A percentile compares a stretch with the other conserved stretches of the same genome.
Evolutionary conservation across 2,113 vertebrate species (phyloP).

Genomic region (Grantiella picta): DNA sequence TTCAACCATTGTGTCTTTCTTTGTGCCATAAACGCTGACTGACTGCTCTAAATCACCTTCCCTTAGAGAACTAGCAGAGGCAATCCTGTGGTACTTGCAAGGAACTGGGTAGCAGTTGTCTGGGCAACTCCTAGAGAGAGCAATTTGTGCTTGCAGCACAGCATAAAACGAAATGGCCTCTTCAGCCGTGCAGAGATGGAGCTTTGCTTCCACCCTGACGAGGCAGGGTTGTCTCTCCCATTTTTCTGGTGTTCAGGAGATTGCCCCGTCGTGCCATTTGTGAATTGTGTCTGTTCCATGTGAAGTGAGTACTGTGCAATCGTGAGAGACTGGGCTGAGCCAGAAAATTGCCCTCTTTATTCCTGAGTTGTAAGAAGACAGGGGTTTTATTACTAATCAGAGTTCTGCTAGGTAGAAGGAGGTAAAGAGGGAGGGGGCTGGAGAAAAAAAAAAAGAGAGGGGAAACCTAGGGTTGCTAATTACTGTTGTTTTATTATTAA

Average conservation of each 20-base stretch:
- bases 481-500: background rate
- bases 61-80: background rate
- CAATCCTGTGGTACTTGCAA: background rate
- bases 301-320: constrained; percentile 38
- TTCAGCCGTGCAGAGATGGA: background rate
- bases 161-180: constrained; percentile 9
- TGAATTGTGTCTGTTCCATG: constrained; percentile 13
- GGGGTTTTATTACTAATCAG: background rate
- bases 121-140: constrained; percentile 41
- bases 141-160: constrained; percentile 16
- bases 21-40: constrained; percentile 41
- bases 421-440: background rate
- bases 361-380: background rate
- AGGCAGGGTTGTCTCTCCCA: background rate
- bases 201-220: background rate
- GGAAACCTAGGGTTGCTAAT: background rate
- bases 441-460: background rate
- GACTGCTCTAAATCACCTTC: constrained; percentile 25
- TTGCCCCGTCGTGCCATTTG: background rate
- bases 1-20: background rate
- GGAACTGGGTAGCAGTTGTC: constrained; percentile 29
- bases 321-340: background rate
- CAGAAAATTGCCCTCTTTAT: background rate
- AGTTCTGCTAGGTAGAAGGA: background rate
- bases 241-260: constrained; percentile 25